Evolutionary conservation across 2,888 invertebrate species (phyloP), one percentile per base, ranked within the genome.

Genomic region (Portevinia maculata): DNA sequence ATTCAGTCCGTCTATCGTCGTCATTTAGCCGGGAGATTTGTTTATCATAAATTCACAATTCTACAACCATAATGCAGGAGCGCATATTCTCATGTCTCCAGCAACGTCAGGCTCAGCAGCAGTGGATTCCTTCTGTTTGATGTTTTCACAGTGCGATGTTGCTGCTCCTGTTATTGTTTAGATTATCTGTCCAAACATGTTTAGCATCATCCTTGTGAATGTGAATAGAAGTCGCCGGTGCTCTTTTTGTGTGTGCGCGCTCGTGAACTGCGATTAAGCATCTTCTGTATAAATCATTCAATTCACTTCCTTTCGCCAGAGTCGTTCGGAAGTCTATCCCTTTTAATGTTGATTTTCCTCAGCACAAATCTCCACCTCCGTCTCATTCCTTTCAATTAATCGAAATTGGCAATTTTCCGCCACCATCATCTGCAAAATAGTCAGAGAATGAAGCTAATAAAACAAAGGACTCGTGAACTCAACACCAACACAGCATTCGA

Each of bases 111-210:
- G n/a, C 11, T 7, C 3, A 24, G 17, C n/a, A 11, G 9, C 8
- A 24, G n/a, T 24, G 24, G 62, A 34, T 60, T 17, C 55, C 62
- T 37, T 71, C 41, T 78, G 70, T 69, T 55, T 70, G 62, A 50
- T 70, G 32, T 62, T 67, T 44, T 17, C 15, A 37, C 13, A 8
- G 39, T 13, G 53, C 19, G n/a, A 24, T 44, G 28, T 17, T 53
- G 21, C n/a, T 17, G 34, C 30, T 50, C 17, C 28, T 41, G 17
- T 19, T 55, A 19, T 79, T 24, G 67, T 79, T 79, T 79, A 57
- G 74, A 69, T 57, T 64, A 74, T 79, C 79, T 69, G 50, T 74
- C 79, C 55, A 64, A 79, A 69, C 41, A 73, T 67, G 60, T 53
- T 60, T 30, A 59, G 50, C 30, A 15, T n/a, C 17, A 11, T 37